Evolutionary conservation across 2,888 invertebrate species (phyloP).

Genomic region (Peribatodes rhomboidaria): DNA sequence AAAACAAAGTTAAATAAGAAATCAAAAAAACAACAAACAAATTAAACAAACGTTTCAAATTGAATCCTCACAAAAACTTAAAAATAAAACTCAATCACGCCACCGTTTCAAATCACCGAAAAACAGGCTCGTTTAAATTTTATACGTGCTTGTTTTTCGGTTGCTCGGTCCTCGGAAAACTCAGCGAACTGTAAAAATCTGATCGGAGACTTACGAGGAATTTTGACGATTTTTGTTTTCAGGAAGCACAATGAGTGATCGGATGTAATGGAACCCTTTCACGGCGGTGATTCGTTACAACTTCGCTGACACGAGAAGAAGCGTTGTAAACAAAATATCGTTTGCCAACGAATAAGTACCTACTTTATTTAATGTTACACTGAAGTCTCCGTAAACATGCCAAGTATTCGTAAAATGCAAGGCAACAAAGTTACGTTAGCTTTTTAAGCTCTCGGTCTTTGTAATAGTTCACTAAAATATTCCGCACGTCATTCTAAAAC

Average conservation of each 20-base stretch:
- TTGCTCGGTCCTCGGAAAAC: conserved; percentile 11
- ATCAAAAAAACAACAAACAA: no score
- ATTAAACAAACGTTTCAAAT: neutral
- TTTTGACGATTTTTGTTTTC: conserved; percentile 26
- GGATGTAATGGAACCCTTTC: conserved; percentile 27
- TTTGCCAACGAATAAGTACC: neutral
- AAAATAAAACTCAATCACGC: neutral
- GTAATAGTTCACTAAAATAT: conserved; percentile 6
- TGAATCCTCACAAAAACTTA: neutral
- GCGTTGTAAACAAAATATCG: conserved; percentile 5
- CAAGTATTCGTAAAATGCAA: conserved; percentile 12
- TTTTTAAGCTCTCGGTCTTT: conserved; percentile 4
- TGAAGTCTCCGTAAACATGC: conserved; percentile 8
- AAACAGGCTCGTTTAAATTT: conserved; percentile 4
- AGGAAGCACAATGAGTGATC: conserved; percentile 29
- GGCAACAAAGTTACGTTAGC: neutral
- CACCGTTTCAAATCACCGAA: neutral
- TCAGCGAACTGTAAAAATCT: conserved; percentile 26
- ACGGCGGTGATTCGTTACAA: conserved; percentile 29
- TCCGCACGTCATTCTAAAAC: conserved; percentile 3
- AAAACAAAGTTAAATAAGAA: no score
- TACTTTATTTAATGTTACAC: conserved; percentile 6
- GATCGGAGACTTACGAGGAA: conserved; percentile 23
- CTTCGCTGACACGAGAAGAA: conserved; percentile 1
- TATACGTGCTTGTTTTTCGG: conserved; percentile 11